These are phyloP conservation scores for Dendrocopos noguchii DNA, from an alignment of 2,113 vertebrate genomes.

Conservation along the genomic window DNA sequence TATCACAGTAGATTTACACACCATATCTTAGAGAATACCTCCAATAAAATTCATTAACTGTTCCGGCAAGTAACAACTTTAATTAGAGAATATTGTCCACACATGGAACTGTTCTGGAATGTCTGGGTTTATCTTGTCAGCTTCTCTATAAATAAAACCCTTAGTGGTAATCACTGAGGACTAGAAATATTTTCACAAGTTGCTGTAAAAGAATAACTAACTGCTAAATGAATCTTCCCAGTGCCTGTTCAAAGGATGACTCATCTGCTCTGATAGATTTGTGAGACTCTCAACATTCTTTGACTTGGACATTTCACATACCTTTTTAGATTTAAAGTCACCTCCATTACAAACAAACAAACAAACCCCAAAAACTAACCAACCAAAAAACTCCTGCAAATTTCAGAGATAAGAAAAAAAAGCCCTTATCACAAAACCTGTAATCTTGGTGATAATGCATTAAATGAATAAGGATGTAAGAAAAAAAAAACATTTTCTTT, in stretches of 20 bases:
- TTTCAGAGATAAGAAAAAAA: neutral
- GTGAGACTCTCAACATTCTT: slow-evolving; percentile 1
- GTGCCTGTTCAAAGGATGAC: slow-evolving; percentile 42
- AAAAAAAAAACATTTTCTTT: neutral
- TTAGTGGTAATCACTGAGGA: neutral
- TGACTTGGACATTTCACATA: neutral
- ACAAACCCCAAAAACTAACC: neutral
- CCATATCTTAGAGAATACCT: neutral
- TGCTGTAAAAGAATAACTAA: slow-evolving; percentile 35
- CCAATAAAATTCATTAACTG: neutral
- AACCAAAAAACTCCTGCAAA: neutral
- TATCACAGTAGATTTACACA: neutral
- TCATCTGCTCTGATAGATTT: slow-evolving; percentile 21
- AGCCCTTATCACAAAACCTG: neutral
- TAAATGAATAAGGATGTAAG: neutral
- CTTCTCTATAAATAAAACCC: slow-evolving; percentile 2
- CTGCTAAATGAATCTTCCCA: slow-evolving; percentile 41
- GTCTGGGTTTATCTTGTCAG: neutral
- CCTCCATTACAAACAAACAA: neutral
- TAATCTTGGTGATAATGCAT: neutral
- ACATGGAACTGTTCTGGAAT: neutral
- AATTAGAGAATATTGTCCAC: neutral
- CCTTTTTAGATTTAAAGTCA: neutral
- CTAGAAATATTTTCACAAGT: slow-evolving; percentile 48
- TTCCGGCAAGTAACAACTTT: neutral